Conservation (phyloP, 1,140 invertebrate species). For the Penaeus chinensis region DNA sequence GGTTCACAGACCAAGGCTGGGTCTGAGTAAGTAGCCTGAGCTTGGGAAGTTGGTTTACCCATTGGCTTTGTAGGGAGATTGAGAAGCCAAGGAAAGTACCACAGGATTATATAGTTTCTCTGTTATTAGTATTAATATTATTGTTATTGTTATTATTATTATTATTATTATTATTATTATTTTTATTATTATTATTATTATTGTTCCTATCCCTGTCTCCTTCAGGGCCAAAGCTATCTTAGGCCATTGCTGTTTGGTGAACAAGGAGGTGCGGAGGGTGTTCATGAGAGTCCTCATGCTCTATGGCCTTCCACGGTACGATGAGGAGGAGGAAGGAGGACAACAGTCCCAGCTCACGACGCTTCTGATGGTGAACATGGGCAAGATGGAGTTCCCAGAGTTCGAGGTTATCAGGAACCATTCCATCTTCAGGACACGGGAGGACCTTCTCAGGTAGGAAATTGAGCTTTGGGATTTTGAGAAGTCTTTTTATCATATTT, state of each 20-base stretch:
- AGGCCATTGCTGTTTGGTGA: slow-evolving; percentile 68
- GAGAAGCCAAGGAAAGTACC: slow-evolving; percentile 53
- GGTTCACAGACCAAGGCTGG: too few relatives aligned
- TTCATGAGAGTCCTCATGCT: slow-evolving; percentile 70
- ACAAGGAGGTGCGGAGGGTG: slow-evolving; percentile 65
- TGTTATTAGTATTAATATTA: too few relatives aligned
- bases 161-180: neutral
- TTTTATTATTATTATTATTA: too few relatives aligned
- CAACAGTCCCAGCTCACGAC: slow-evolving; percentile 68
- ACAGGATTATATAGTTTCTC: too few relatives aligned
- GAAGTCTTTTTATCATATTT: neutral
- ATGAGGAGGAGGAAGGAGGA: slow-evolving; percentile 68
- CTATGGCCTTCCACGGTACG: slow-evolving; percentile 69
- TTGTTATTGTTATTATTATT: neutral
- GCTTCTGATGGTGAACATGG: slow-evolving; percentile 71
- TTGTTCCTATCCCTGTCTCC: slow-evolving; percentile 1
- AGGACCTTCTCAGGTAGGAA: slow-evolving; percentile 69
- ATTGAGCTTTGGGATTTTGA: neutral
- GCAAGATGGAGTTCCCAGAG: slow-evolving; percentile 69
- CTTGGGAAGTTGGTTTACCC: too few relatives aligned
- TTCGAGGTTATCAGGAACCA: slow-evolving; percentile 69
- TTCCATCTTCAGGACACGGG: slow-evolving; percentile 68
- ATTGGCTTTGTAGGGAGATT: too few relatives aligned
- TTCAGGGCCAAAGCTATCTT: slow-evolving; percentile 65
- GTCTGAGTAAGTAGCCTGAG: too few relatives aligned